These are phyloP conservation scores for Yoshiicerus persimilis DNA, from an alignment of 1,140 invertebrate species.

Conservation along the genomic window DNA sequence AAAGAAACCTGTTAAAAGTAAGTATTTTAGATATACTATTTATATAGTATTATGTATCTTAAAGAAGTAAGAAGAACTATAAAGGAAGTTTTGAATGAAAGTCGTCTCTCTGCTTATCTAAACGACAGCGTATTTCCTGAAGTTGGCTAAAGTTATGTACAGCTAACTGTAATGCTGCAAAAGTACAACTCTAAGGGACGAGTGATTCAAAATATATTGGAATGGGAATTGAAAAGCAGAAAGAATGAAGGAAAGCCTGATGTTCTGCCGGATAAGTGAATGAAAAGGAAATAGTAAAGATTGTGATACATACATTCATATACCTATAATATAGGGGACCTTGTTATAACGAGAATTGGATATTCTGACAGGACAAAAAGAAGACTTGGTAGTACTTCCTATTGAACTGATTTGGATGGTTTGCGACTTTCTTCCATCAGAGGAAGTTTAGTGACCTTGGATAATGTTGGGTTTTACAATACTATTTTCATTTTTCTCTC, in stretches of 20 bases:
- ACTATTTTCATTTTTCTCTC: background rate
- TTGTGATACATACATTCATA: too few species aligned
- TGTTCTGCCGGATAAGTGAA: background rate
- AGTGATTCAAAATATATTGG: constrained; percentile 24
- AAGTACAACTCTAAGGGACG: too few species aligned
- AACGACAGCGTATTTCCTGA: too few species aligned
- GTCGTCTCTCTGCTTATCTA: too few species aligned
- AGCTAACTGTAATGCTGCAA: too few species aligned
- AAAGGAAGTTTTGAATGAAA: too few species aligned
- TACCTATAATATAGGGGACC: too few species aligned
- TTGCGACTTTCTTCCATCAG: background rate
- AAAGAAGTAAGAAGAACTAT: too few species aligned
- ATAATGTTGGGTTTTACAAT: background rate
- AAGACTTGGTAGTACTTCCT: background rate
- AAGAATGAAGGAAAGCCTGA: background rate
- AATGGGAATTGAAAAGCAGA: constrained; percentile 21
- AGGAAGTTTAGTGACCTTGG: background rate
- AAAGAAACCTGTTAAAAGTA: too few species aligned
- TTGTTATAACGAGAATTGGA: background rate
- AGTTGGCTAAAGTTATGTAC: too few species aligned
- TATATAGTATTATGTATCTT: too few species aligned
- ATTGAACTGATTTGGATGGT: background rate
- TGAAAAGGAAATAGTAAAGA: background rate
- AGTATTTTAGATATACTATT: too few species aligned
- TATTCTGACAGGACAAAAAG: background rate